These are phyloP conservation scores for Aulostomus chinensis DNA, from an alignment of 2,797 vertebrate genomes.

Conservation along the genomic window DNA sequence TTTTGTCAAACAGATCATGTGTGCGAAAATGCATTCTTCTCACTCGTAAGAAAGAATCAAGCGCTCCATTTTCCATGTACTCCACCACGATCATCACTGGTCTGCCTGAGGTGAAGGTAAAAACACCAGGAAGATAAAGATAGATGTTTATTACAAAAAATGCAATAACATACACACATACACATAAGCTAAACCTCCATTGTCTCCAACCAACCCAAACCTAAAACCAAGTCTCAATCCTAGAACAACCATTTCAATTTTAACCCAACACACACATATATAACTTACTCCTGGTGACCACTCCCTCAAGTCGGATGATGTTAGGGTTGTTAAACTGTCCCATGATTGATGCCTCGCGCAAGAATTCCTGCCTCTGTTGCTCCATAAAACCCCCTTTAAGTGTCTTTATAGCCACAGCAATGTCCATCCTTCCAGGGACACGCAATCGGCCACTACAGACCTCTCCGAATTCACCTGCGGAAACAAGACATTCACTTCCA, in stretches of 20 bases:
- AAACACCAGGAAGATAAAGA: not conserved
- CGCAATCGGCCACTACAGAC: constrained; percentile 94
- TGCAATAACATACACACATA: not conserved
- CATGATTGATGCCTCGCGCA: constrained; percentile 97
- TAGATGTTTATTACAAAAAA: not conserved
- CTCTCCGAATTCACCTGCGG: constrained; percentile 95
- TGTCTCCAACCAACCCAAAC: no score
- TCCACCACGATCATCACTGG: constrained; percentile 98
- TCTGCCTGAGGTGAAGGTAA: constrained; percentile 82
- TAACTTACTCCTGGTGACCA: constrained; percentile 95
- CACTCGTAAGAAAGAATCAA: constrained; percentile 96
- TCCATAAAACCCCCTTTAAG: constrained; percentile 94
- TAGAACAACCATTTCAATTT: no score
- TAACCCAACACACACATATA: not conserved
- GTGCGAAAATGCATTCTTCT: constrained; percentile 28
- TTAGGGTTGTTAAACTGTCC: constrained; percentile 97
- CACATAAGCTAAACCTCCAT: no score
- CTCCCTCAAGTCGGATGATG: constrained; percentile 95
- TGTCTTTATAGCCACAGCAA: constrained; percentile 97
- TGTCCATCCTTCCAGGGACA: constrained; percentile 90
- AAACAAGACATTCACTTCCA: not conserved
- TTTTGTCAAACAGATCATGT: not conserved
- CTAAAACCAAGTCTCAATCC: no score
- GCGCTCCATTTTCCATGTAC: constrained; percentile 97
- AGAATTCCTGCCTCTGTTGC: constrained; percentile 91